phyloP scores from a whole-genome alignment of 1,140 invertebrate species.

The Hyles euphorbiae region DNA sequence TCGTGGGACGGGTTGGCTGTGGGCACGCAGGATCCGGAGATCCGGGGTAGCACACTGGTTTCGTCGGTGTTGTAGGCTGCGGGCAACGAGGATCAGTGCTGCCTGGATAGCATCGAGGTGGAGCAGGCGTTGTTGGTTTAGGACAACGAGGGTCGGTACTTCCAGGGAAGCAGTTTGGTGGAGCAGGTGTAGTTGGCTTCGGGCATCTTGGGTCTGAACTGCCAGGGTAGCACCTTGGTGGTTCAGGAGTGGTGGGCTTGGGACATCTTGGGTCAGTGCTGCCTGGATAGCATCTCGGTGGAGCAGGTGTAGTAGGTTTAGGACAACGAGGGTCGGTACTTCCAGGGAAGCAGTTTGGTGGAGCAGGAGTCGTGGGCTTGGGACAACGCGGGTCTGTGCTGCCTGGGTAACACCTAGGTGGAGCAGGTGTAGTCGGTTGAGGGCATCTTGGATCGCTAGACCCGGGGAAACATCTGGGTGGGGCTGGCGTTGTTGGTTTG shows the following conservation, averaged over 20 bases:
- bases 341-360: slow-evolving; percentile 36
- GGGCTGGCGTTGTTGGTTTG: slow-evolving; percentile 28
- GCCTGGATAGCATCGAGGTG: slow-evolving; percentile 19
- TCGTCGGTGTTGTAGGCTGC: slow-evolving; percentile 23
- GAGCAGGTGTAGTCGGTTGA: slow-evolving; percentile 24
- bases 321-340: slow-evolving; percentile 53
- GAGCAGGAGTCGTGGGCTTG: slow-evolving; percentile 29
- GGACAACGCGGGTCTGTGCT: slow-evolving; percentile 61
- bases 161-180: slow-evolving; percentile 36
- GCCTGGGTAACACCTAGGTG: slow-evolving; percentile 51
- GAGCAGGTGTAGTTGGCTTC: slow-evolving; percentile 29
- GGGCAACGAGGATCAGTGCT: slow-evolving; percentile 41
- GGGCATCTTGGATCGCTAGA: slow-evolving; percentile 40
- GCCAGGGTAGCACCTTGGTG: slow-evolving; percentile 50
- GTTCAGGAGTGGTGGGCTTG: slow-evolving; percentile 24
- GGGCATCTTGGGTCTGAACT: slow-evolving; percentile 63
- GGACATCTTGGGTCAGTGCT: slow-evolving; percentile 41
- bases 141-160: slow-evolving; percentile 53
- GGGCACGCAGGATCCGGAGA: slow-evolving; percentile 63
- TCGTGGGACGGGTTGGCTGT: slow-evolving; percentile 19
- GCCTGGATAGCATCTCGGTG: slow-evolving; percentile 19
- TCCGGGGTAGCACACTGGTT: slow-evolving; percentile 49
- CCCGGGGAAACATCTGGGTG: slow-evolving; percentile 49
- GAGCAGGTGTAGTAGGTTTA: slow-evolving; percentile 29
- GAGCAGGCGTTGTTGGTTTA: slow-evolving; percentile 29